A percentile compares a stretch with the other conserved stretches of the same genome.
phyloP scores from a whole-genome alignment of 2,113 vertebrate species.

The Myiagra hebetior region DNA sequence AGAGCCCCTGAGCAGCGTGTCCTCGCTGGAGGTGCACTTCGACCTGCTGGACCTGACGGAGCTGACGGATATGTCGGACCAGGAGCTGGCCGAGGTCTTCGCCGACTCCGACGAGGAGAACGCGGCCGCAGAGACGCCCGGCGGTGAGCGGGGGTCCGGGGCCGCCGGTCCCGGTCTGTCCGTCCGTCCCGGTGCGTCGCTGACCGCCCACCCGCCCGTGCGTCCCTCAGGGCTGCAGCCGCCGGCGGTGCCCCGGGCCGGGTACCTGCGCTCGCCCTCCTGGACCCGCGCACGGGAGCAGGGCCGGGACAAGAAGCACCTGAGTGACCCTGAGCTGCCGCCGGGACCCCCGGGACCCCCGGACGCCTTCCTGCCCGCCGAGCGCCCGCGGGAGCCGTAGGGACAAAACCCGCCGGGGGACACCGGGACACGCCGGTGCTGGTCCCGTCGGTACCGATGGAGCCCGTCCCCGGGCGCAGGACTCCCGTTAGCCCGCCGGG shows the following conservation, averaged over 20 bases:
- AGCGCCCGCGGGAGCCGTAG: constrained; percentile 84
- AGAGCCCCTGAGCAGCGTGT: constrained; percentile 97
- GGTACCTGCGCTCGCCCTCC: constrained; percentile 91
- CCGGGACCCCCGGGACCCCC: constrained; percentile 22
- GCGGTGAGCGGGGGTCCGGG: constrained; percentile 72
- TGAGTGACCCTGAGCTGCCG: constrained; percentile 81
- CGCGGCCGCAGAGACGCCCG: constrained; percentile 74
- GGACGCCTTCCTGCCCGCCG: constrained; percentile 82
- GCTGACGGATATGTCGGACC: constrained; percentile 96
- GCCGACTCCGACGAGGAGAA: constrained; percentile 94
- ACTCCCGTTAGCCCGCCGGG: neutral
- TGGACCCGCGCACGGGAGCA: constrained; percentile 87
- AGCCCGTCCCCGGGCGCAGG: neutral
- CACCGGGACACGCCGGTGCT: neutral
- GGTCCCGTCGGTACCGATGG: neutral
- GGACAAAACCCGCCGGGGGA: neutral
- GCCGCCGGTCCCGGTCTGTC: neutral
- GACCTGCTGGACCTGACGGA: constrained; percentile 96
- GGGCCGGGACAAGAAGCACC: constrained; percentile 82
- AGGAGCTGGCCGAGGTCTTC: constrained; percentile 94
- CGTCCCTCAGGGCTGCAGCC: constrained; percentile 80
- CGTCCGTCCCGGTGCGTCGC: neutral
- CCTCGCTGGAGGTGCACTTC: constrained; percentile 96
- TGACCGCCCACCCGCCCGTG: neutral
- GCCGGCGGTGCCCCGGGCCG: constrained; percentile 71